These are phyloP conservation scores for Malacoraja senta DNA, from an alignment of 2,797 vertebrate genomes.

Conservation along the genomic window DNA sequence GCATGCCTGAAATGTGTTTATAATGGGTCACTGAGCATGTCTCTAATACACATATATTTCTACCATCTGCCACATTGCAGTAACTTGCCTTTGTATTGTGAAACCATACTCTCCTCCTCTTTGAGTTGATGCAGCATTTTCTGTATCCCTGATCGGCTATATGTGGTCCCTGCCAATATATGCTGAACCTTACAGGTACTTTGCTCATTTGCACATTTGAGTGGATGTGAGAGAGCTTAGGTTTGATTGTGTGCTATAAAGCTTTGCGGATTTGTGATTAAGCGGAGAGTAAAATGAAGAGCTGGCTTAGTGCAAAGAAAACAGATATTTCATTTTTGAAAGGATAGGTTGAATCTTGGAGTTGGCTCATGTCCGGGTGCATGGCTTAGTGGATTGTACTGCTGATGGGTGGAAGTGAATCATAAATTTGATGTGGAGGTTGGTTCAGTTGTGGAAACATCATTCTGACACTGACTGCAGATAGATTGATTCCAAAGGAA, in stretches of 20 bases:
- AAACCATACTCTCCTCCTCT: not conserved
- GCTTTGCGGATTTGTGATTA: not conserved
- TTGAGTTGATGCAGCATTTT: conserved; percentile 22
- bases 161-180: not conserved
- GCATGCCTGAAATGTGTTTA: not conserved
- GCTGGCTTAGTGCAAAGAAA: not conserved
- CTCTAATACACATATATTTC: not conserved
- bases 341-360: not conserved
- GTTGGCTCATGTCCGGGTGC: not conserved
- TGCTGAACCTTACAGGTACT: not conserved
- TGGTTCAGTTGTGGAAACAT: not conserved
- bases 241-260: not conserved
- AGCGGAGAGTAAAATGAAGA: not conserved
- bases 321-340: not conserved
- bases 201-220: not conserved
- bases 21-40: not conserved
- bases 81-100: conserved; percentile 11
- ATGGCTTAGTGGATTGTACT: not conserved
- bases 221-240: conserved; percentile 5
- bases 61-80: not conserved
- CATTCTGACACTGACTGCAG: not conserved
- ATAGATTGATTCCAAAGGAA: not conserved
- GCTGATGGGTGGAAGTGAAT: not conserved
- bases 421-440: not conserved
- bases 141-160: not conserved